These are phyloP conservation scores for Protaetia brevitarsis DNA, from an alignment of 1,140 invertebrate species.

Conservation along the genomic window DNA sequence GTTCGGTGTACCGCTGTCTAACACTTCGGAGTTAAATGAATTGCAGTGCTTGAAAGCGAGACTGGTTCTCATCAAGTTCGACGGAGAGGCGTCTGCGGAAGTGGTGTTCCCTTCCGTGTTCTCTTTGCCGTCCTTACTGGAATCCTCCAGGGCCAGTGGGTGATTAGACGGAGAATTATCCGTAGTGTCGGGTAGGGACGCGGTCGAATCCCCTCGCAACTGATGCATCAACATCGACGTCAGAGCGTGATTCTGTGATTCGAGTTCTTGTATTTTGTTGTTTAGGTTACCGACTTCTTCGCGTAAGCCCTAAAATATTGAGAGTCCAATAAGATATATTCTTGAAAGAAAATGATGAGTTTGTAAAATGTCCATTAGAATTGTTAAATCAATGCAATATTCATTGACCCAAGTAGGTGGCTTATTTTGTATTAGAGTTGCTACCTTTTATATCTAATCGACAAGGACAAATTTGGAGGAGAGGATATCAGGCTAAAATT, in stretches of 20 bases:
- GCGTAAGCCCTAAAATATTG: conserved; percentile 56
- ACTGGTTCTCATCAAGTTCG: conserved; percentile 31
- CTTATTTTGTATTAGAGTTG: too few species aligned
- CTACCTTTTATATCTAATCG: too few species aligned
- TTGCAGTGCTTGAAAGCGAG: conserved; percentile 44
- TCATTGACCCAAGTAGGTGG: too few species aligned
- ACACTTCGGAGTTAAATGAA: conserved; percentile 47
- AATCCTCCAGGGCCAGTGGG: conserved; percentile 22
- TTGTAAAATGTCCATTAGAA: too few species aligned
- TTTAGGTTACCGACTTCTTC: conserved; percentile 65
- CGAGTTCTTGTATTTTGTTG: conserved; percentile 63
- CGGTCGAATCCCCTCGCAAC: conserved; percentile 54
- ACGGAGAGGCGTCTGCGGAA: conserved; percentile 35
- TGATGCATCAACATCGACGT: conserved; percentile 64
- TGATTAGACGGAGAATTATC: conserved; percentile 27
- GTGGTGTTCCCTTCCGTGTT: too few species aligned
- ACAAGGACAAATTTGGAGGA: too few species aligned
- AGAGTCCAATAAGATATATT: too few species aligned
- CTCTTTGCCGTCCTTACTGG: conserved; percentile 22
- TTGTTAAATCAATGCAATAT: too few species aligned
- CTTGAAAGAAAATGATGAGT: too few species aligned
- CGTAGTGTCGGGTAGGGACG: conserved; percentile 50
- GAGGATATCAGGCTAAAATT: too few species aligned
- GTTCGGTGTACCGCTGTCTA: conserved; percentile 33
- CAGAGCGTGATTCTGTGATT: conserved; percentile 64